Evolutionary conservation across 1,140 invertebrate genomes (phyloP).

Genomic region (Drosophila funebris): DNA sequence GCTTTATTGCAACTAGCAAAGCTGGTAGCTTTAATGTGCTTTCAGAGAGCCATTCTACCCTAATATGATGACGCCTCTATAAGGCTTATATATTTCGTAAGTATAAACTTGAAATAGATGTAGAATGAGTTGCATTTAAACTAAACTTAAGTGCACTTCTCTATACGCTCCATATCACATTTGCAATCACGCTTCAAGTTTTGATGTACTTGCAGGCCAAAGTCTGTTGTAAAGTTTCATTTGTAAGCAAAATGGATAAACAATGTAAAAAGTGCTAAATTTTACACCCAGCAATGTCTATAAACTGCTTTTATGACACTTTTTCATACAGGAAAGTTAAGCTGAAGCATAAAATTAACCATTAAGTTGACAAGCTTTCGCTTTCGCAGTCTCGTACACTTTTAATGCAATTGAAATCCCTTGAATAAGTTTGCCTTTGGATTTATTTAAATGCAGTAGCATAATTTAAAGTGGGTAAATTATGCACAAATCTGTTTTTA

Average conservation of each 20-base stretch:
- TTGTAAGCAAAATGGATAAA: background rate
- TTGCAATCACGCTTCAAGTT: background rate
- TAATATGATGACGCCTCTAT: no score
- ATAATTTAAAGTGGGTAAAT: slow-evolving; percentile 54
- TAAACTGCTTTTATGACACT: slow-evolving; percentile 8
- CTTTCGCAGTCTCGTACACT: background rate
- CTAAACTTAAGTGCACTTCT: no score
- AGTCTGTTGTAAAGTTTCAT: background rate
- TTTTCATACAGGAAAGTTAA: background rate
- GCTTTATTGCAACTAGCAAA: background rate
- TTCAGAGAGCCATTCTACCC: no score
- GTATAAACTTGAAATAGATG: no score
- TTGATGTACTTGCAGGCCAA: background rate
- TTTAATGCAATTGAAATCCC: slow-evolving; percentile 15
- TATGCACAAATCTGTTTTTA: slow-evolving; percentile 71
- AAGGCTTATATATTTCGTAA: no score
- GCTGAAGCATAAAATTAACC: slow-evolving; percentile 10
- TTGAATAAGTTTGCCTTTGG: background rate
- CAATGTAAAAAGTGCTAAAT: slow-evolving; percentile 6
- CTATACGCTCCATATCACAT: no score
- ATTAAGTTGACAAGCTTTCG: slow-evolving; percentile 24
- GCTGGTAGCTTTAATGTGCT: background rate
- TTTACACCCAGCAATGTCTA: background rate
- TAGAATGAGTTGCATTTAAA: no score
- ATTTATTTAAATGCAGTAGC: slow-evolving; percentile 55